Conservation (phyloP, 2,888 invertebrate genomes). For the Nemapogon koenigi region DNA sequence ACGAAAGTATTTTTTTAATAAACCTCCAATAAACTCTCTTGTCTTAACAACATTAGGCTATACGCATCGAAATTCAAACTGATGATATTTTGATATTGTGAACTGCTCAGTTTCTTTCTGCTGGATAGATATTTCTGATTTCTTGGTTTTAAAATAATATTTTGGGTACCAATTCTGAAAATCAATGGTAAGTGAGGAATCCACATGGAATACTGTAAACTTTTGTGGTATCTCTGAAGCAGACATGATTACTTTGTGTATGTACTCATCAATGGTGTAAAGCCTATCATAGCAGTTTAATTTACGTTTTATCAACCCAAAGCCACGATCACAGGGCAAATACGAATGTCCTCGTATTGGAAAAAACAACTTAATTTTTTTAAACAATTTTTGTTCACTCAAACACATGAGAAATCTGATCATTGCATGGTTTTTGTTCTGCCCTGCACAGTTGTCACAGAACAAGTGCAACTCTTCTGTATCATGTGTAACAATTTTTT, state of each 20-base stretch:
- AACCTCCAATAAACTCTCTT: conserved; percentile 7
- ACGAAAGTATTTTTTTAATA: conserved; percentile 4
- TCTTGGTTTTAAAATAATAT: conserved; percentile 8
- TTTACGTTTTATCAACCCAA: conserved; percentile 8
- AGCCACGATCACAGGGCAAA: conserved; percentile 6
- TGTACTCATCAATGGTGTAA: too few species aligned
- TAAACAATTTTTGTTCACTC: conserved; percentile 3
- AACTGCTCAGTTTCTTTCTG: conserved; percentile 5
- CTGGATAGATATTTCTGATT: conserved; percentile 4
- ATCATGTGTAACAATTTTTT: not conserved
- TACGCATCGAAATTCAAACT: conserved; percentile 6
- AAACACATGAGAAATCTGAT: conserved; percentile 2
- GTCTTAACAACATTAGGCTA: conserved; percentile 3
- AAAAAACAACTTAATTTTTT: conserved; percentile 7
- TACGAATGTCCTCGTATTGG: conserved; percentile 7
- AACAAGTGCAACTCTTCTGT: conserved; percentile 1
- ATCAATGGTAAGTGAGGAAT: conserved; percentile 1
- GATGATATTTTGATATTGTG: conserved; percentile 8
- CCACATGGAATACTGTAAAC: conserved; percentile 5
- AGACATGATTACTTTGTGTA: conserved; percentile 5
- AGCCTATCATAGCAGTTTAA: not conserved
- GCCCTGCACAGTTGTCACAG: conserved; percentile 3
- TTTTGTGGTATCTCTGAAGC: conserved; percentile 8
- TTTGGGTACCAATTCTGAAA: conserved; percentile 8
- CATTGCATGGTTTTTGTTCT: not conserved